Conservation (phyloP, 2,113 vertebrate genomes). For the Bubo bubo region DNA sequence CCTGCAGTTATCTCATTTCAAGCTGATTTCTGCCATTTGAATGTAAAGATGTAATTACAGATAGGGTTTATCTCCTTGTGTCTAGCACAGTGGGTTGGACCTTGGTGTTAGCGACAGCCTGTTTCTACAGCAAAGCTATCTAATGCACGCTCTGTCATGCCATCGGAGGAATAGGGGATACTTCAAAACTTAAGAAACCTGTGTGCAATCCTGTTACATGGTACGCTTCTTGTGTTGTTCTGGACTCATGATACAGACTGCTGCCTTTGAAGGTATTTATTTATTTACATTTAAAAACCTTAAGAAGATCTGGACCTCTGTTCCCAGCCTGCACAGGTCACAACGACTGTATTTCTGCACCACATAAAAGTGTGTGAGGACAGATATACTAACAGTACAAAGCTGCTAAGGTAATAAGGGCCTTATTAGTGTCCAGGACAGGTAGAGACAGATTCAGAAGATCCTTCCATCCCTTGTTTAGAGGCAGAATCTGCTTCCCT, state of each 20-base stretch:
- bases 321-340: not conserved
- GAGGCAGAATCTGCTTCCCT: not conserved
- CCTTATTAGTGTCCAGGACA: not conserved
- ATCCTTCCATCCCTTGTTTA: not conserved
- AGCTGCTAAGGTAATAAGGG: not conserved
- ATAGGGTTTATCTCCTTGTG: not conserved
- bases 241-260: not conserved
- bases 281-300: not conserved
- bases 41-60: not conserved
- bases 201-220: not conserved
- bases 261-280: not conserved
- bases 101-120: not conserved
- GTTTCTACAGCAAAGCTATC: not conserved
- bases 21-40: not conserved
- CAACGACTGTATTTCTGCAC: not conserved
- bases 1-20: not conserved
- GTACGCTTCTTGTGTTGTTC: not conserved
- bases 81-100: not conserved
- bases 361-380: not conserved
- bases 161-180: not conserved
- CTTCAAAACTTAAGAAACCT: not conserved
- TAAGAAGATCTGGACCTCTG: not conserved
- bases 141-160: not conserved
- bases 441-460: not conserved
- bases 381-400: fast-evolving